A percentile compares a stretch with the other conserved stretches of the same genome.
Evolutionary conservation across 2,888 invertebrate genomes (phyloP).

Genomic region (Drosophila anomalata): DNA sequence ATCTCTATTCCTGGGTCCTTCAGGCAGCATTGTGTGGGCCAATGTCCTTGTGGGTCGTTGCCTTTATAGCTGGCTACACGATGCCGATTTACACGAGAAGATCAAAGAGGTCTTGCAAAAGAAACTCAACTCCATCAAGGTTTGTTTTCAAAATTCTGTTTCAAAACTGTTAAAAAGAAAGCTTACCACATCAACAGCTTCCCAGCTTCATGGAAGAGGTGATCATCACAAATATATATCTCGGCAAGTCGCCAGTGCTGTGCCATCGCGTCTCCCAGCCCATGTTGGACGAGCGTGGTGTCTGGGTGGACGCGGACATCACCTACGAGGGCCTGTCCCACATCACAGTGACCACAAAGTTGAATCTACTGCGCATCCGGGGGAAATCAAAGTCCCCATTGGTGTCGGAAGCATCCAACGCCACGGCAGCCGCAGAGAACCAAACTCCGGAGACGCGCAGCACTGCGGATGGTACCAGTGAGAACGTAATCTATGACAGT

Average conservation of each 20-base stretch:
- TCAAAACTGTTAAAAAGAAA: not conserved
- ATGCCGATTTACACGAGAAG: conserved; percentile 73
- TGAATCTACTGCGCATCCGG: conserved; percentile 86
- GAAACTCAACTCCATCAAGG: conserved; percentile 83
- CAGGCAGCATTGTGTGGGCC: conserved; percentile 83
- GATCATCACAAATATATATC: conserved; percentile 88
- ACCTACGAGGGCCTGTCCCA: conserved; percentile 90
- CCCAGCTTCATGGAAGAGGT: conserved; percentile 94
- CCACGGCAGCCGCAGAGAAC: conserved; percentile 25
- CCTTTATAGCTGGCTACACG: conserved; percentile 80
- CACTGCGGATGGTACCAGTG: conserved; percentile 38
- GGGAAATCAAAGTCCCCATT: conserved; percentile 60
- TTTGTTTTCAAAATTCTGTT: conserved; percentile 18
- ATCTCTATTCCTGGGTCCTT: conserved; percentile 82
- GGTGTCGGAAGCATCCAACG: conserved; percentile 12
- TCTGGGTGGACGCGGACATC: conserved; percentile 93
- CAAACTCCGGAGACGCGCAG: conserved; percentile 31
- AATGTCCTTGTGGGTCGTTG: conserved; percentile 83
- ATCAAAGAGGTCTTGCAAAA: conserved; percentile 83
- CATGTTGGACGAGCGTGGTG: conserved; percentile 89
- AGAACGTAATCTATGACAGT: conserved; percentile 82
- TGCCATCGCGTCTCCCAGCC: conserved; percentile 88
- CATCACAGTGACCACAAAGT: conserved; percentile 92
- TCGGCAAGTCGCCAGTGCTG: conserved; percentile 88
- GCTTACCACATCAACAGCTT: conserved; percentile 83